Evolutionary conservation across 2,113 vertebrate genomes (phyloP), one percentile per base, ranked within the genome.

Genomic region (Eubucco bourcierii): DNA sequence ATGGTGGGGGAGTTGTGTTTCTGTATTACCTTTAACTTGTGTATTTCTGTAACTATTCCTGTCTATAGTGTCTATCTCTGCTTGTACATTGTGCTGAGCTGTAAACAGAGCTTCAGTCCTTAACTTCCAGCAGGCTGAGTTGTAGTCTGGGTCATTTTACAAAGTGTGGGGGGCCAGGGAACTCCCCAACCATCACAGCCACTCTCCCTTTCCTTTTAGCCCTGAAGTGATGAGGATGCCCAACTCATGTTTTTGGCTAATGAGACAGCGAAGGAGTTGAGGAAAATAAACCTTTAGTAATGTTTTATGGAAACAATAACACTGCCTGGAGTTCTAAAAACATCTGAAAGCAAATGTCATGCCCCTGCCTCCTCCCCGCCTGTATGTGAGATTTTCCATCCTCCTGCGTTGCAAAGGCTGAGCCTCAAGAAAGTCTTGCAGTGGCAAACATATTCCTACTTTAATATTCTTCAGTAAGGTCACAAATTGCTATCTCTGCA

Each of bases 301-400:
- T 92, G 88, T 88, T 90, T 95, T 94, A 92, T 85, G 72, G 92
- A 93, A 95, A 95, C 33, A 86, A 87, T 89, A 94, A 94, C 72
- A 92, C 10, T 86, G 90, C 39, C 67, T 41, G 63, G 67, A 91
- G 59, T 88, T 96, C 92, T 84, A 84, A 93, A 96, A 94, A 90
- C 83, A 88, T 86, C 64, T 91, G 86, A 77, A 94, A 85, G 76
- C 72, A 88, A 87, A 95, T 81, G 91, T 88, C 79, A 29, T 82
- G 77, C 52, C 86, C 77, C 18, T 86, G 71, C 58, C 77, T 93
- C 3, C 1, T 93, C 47, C 87, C 39, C 12, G 50, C 78, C 75
- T 83, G 39, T 34, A 10, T 47, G 71, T 58, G 84, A 80, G 80
- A 44, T 81, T 86, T 94, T 90, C 78, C 78, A 82, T 77, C 65